Base-by-base conservation (phyloP, 1,140 invertebrate genomes). In the Drosophila dunni region DNA sequence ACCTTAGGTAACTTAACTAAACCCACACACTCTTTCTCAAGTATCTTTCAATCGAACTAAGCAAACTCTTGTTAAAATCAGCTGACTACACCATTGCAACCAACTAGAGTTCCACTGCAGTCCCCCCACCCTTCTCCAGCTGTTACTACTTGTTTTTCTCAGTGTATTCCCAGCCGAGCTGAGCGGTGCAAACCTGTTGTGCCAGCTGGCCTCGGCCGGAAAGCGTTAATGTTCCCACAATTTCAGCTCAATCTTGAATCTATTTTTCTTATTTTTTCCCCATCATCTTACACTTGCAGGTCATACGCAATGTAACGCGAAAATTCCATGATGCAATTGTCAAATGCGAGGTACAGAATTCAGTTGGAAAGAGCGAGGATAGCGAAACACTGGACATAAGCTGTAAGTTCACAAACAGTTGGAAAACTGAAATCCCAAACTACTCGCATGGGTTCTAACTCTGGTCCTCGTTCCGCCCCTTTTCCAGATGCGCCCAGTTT, bases 261-360 rank as follows among this genome's bases (percentile, higher is more conserved):
- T 44, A 29, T 29, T 29, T 29, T 29, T 29, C 24, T 42, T 38
- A 46, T 2, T 15, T 33, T 48, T 33, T 36, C 24, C 38, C 29
- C 24, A 4, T 6, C n/a, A 45, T 33, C 33, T 17, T 9, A 20
- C 11, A 20, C 9, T 15, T 50, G 0, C 69, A 93, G 92, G 92
- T 94, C 56, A 94, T 97, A 66, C 93, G 94, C 56, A 95, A 95
- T 82, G 95, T 97, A 36, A 95, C 95, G 8, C 93, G 96, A 53
- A 94, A 95, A 44, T 93, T 95, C 79, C 95, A 97, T 91, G 95
- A 96, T 73, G 94, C 95, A 17, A 95, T 95, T 70, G 95, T 97
- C 74, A 95, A 96, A 81, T 97, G 97, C 92, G 96, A 97, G 92
- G 96, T 96, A 7, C 94, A 95, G 81, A 97, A 97, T 92, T 93